Base-by-base conservation (phyloP, 2,113 vertebrate species). In the Zingel zingel region DNA sequence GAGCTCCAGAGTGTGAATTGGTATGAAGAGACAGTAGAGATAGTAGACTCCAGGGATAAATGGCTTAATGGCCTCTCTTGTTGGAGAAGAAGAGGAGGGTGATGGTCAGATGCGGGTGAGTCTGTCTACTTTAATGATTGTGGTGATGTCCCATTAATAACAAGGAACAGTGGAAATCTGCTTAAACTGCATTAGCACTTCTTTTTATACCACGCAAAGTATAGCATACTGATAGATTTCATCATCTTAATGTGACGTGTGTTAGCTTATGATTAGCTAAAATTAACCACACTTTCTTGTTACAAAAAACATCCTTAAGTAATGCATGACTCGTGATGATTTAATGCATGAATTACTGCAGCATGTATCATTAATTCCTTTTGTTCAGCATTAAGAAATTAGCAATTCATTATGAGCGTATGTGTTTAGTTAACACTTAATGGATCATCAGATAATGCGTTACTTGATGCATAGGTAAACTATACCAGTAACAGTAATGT, bases 61-160 rank as follows among this genome's bases (percentile, higher is more conserved):
- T 51, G 75, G 8, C 19, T 47, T 16, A 61, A 93, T 93, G 92
- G 92, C 90, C 21, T 88, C 90, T 68, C 16, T 27, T 27, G 78
- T 67, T 75, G 77, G 30, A 74, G 74, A 86, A 83, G 92, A 93
- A 62, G 91, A 89, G 21, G 87, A 91, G 0, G 71, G 48, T 81
- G 83, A 90, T 10, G 45, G 12, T 19, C 80, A 89, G 78, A 91
- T 93, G 68, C 19, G 33, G 89, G 94, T 94, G 87, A 93, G 92
- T 91, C 47, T 63, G 36, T 56, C 54, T 85, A 43, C 39, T 15
- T 51, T 53, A 6, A 53, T 43, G 23, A 50, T 50, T 39, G 27
- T 59, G 21, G 54, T 68, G 57, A 36, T 11, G 16, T 51, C 21
- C 6, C n/a, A 57, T 0, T 8, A 9, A 16, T 1, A 25, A 56